Evolutionary conservation across 1,140 invertebrate genomes (phyloP).

Genomic region (Agrilus planipennis): DNA sequence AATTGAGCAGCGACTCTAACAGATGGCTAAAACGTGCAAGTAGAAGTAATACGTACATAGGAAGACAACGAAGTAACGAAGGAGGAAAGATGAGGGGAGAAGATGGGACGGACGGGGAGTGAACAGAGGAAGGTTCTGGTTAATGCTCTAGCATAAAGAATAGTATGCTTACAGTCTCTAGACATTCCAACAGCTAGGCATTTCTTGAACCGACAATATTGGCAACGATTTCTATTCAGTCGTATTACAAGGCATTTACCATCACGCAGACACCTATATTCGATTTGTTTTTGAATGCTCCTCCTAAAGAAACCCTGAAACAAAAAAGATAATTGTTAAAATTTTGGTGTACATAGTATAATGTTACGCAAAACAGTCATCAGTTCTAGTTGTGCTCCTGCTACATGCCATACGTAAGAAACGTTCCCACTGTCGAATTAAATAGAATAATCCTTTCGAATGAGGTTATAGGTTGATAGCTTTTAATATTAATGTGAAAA

Average conservation of each 20-base stretch:
- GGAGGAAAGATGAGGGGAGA: background rate
- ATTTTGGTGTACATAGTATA: too few relatives aligned
- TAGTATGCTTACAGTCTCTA: conserved; percentile 76
- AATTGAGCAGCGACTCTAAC: too few relatives aligned
- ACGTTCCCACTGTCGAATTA: too few relatives aligned
- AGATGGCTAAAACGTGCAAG: too few relatives aligned
- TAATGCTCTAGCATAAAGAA: background rate
- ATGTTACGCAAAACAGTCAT: too few relatives aligned
- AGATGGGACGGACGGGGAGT: background rate
- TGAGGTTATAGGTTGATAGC: too few relatives aligned
- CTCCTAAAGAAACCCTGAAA: conserved; percentile 72
- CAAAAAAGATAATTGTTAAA: too few relatives aligned
- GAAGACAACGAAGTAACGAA: background rate
- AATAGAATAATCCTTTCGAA: too few relatives aligned
- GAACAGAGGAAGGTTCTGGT: background rate
- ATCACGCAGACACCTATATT: conserved; percentile 91
- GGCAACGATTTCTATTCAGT: conserved; percentile 92
- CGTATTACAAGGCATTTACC: conserved; percentile 94
- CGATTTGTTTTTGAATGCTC: conserved; percentile 97
- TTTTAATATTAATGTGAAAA: too few relatives aligned
- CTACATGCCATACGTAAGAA: too few relatives aligned
- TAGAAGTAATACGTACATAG: too few relatives aligned
- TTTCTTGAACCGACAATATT: conserved; percentile 98
- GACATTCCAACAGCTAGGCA: conserved; percentile 97
- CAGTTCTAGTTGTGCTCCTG: too few relatives aligned